These are phyloP conservation scores for Ichneumoninae sp. DNA, from an alignment of 2,888 invertebrate species.

Conservation along the genomic window DNA sequence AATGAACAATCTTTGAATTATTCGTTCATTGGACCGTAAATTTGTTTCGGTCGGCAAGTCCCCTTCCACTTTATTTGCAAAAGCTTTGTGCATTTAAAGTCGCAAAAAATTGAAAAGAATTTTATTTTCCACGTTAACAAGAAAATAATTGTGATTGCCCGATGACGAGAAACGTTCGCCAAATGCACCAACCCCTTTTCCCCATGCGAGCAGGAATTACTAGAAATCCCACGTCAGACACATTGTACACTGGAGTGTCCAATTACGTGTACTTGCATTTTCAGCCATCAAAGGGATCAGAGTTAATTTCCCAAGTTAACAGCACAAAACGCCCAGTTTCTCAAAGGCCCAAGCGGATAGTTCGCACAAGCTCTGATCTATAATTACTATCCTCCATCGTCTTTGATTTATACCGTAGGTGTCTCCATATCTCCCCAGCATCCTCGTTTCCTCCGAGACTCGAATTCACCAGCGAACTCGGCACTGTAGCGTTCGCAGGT, in stretches of 20 bases:
- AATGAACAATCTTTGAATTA: neutral
- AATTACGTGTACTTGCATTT: neutral
- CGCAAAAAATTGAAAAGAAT: no score
- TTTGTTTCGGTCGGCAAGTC: neutral
- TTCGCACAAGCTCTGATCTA: conserved; percentile 13
- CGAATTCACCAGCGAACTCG: conserved; percentile 24
- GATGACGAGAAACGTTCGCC: no score
- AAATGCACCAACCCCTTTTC: no score
- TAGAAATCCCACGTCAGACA: neutral
- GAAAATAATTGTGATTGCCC: no score
- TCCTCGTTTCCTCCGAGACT: conserved; percentile 50
- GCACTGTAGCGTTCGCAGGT: conserved; percentile 33
- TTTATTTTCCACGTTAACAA: no score
- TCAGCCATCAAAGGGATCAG: neutral
- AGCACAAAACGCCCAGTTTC: neutral
- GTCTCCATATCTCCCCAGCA: conserved; percentile 1
- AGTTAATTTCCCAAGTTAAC: neutral
- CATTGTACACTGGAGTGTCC: neutral
- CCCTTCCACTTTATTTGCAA: no score
- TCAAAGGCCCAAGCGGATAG: neutral
- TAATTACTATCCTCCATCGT: conserved; percentile 21
- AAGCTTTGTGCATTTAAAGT: no score
- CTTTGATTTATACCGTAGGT: conserved; percentile 28
- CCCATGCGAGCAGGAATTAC: neutral
- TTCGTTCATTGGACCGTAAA: neutral